These are phyloP conservation scores for Piscicola geometra DNA, from an alignment of 2,888 invertebrate genomes.

Conservation along the genomic window DNA sequence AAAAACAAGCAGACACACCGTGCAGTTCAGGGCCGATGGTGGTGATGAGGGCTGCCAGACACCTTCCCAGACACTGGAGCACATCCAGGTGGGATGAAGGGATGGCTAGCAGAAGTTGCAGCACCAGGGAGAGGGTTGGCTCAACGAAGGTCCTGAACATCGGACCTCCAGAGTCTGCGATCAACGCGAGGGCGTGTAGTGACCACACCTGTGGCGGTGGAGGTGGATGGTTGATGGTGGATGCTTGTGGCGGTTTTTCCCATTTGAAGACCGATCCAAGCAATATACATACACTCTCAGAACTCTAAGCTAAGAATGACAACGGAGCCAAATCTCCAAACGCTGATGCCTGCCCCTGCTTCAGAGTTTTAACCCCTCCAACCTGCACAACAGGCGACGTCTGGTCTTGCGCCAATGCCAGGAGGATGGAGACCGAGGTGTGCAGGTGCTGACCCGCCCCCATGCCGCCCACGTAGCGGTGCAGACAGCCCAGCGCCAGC, in stretches of 20 bases:
- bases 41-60: constrained; percentile 89
- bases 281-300: too few species aligned
- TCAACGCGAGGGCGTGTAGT: constrained; percentile 84
- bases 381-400: constrained; percentile 91
- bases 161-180: constrained; percentile 95
- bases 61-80: constrained; percentile 85
- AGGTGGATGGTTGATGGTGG: too few species aligned
- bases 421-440: constrained; percentile 85
- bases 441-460: constrained; percentile 89
- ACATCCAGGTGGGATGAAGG: constrained; percentile 82
- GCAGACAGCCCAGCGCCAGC: constrained; percentile 88
- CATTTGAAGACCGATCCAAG: too few species aligned
- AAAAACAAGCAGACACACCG: constrained; percentile 59
- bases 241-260: too few species aligned
- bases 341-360: too few species aligned
- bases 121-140: constrained; percentile 79
- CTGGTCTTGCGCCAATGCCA: constrained; percentile 88
- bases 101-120: constrained; percentile 82
- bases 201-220: constrained; percentile 72
- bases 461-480: constrained; percentile 90
- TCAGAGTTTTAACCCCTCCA: constrained; percentile 20
- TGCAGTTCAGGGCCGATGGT: constrained; percentile 96
- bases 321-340: too few species aligned
- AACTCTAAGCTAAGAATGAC: too few species aligned
- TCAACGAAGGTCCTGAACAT: constrained; percentile 98